These are phyloP conservation scores for Istiophorus platypterus DNA, from an alignment of 2,113 vertebrate species.

Conservation along the genomic window DNA sequence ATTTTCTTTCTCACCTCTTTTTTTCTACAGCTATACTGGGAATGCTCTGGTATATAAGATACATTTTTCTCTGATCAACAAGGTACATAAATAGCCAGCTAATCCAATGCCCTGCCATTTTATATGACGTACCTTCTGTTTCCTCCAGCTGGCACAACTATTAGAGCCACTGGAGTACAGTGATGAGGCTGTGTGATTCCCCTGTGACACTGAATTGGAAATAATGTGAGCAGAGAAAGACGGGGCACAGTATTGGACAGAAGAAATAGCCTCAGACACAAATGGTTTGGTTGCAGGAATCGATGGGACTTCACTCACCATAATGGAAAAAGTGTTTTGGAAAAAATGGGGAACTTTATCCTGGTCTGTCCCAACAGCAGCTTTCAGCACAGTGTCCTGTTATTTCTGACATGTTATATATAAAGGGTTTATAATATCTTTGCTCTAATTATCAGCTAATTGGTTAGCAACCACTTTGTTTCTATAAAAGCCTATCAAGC, in stretches of 20 bases:
- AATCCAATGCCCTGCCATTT: conserved; percentile 82
- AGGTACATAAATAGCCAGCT: conserved; percentile 77
- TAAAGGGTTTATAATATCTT: background rate
- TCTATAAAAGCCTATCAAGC: background rate
- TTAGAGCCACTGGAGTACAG: conserved; percentile 69
- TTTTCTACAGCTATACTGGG: conserved; percentile 10
- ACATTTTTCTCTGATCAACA: conserved; percentile 69
- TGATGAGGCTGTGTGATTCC: conserved; percentile 67
- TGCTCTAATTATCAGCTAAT: background rate
- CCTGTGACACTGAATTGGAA: conserved; percentile 60
- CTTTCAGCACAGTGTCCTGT: background rate
- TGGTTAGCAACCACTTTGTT: background rate
- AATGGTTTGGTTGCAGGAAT: conserved; percentile 16
- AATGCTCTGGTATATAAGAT: conserved; percentile 58
- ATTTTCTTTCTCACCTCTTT: conserved; percentile 8
- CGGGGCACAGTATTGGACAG: conserved; percentile 24
- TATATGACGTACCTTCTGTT: conserved; percentile 81
- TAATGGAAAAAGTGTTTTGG: background rate
- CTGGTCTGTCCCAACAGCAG: background rate
- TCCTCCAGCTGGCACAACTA: conserved; percentile 81
- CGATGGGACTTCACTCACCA: conserved; percentile 1
- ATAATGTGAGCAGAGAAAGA: conserved; percentile 54
- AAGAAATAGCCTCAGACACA: conserved; percentile 6
- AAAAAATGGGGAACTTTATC: background rate
- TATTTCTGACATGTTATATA: background rate